Conservation (phyloP, 2,113 vertebrate genomes). For the Caloenas nicobarica region DNA sequence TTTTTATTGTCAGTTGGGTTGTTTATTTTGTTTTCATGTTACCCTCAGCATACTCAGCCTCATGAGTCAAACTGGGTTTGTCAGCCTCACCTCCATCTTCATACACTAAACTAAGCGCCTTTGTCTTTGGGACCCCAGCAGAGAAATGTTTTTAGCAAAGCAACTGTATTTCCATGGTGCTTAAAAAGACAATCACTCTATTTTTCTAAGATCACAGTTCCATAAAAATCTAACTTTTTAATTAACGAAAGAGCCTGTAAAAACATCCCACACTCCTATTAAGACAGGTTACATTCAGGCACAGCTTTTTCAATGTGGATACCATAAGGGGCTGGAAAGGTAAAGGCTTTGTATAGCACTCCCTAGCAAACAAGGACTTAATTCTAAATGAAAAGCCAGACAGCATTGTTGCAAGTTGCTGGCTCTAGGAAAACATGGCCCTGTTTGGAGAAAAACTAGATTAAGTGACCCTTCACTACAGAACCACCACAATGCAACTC, state of each 20-base stretch:
- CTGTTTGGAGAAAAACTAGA: constrained; percentile 35
- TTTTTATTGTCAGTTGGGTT: background rate
- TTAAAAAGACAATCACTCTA: background rate
- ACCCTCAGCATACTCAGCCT: background rate
- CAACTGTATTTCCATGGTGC: background rate
- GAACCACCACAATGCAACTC: constrained; percentile 11
- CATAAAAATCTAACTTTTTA: background rate
- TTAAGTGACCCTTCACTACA: constrained; percentile 44
- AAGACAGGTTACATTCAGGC: background rate
- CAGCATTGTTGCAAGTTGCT: background rate
- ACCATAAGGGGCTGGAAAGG: background rate
- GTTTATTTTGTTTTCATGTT: background rate
- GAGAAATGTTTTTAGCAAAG: background rate
- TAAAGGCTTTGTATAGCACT: background rate
- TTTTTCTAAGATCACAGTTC: background rate
- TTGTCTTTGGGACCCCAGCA: background rate
- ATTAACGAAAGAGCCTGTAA: background rate
- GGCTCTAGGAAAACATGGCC: background rate
- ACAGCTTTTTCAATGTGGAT: background rate
- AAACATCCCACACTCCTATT: background rate
- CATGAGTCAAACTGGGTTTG: background rate
- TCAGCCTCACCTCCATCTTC: background rate
- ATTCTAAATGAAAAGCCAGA: constrained; percentile 53
- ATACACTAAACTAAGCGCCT: background rate
- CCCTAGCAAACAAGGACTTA: background rate